phyloP scores from a whole-genome alignment of 2,797 vertebrate species.

The Anomalospiza imberbis region DNA sequence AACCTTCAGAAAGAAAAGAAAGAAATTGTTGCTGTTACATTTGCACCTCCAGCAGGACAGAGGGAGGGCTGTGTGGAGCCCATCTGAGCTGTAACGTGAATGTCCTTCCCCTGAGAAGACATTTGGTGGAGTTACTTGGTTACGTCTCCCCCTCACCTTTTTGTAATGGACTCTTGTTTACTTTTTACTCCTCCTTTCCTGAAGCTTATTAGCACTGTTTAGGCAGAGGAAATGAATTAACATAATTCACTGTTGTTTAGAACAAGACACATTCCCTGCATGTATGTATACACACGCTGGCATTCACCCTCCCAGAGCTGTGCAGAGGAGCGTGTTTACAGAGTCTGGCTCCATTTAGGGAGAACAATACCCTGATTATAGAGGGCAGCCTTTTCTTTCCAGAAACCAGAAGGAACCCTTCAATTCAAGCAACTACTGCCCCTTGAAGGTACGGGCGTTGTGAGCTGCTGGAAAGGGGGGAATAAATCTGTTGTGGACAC shows the following conservation, averaged over 20 bases:
- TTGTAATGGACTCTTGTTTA: constrained; percentile 67
- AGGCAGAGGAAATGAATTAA: constrained; percentile 85
- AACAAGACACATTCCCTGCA: constrained; percentile 77
- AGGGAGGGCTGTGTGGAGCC: not conserved
- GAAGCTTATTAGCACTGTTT: constrained; percentile 77
- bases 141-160: constrained; percentile 45
- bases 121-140: constrained; percentile 36
- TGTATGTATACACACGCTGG: constrained; percentile 49
- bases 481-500: constrained; percentile 28
- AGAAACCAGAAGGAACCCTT: constrained; percentile 70
- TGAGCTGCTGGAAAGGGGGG: not conserved
- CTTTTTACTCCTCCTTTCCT: constrained; percentile 70
- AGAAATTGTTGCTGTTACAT: not conserved
- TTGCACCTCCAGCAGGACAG: not conserved
- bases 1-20: not conserved
- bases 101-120: constrained; percentile 28
- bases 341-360: constrained; percentile 82
- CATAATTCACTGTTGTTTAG: constrained; percentile 84
- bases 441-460: constrained; percentile 4
- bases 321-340: constrained; percentile 72
- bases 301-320: constrained; percentile 56
- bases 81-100: not conserved
- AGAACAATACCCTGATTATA: constrained; percentile 88
- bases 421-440: constrained; percentile 71
- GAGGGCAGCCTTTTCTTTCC: constrained; percentile 71